Evolutionary conservation across 1,140 invertebrate genomes (phyloP), one percentile per base, ranked within the genome.

Genomic region (Pygmarrhopalites habei): DNA sequence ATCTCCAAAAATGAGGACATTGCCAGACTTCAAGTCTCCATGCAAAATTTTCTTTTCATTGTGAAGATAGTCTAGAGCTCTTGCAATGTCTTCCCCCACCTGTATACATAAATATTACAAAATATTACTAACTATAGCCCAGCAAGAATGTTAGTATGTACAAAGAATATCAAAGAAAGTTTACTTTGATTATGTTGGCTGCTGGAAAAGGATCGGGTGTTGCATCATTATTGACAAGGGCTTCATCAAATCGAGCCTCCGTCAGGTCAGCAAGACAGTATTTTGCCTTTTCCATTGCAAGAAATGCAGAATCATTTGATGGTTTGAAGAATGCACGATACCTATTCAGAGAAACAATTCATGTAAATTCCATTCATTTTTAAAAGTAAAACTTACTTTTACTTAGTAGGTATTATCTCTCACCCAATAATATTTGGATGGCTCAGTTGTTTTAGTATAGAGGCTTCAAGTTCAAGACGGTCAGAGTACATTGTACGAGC

Each of bases 361-460:
- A n/a, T n/a, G n/a, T n/a, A n/a, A n/a, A n/a, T n/a, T n/a, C n/a
- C n/a, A n/a, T n/a, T n/a, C n/a, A n/a, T n/a, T n/a, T n/a, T n/a
- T n/a, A n/a, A n/a, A n/a, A n/a, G n/a, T n/a, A n/a, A n/a, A n/a
- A n/a, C n/a, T n/a, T n/a, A n/a, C n/a, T n/a, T n/a, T n/a, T n/a
- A n/a, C n/a, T n/a, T n/a, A n/a, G n/a, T n/a, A n/a, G n/a, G n/a
- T n/a, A n/a, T n/a, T n/a, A n/a, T n/a, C n/a, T n/a, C n/a, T n/a
- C n/a, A n/a, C 0, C 88, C 89, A 2, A 92, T 83, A 51, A 92
- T 88, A 71, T 92, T 90, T 1, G 87, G 87, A 78, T 92, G 90
- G 26, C 83, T 82, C 41, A 92, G 78, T 58, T 81, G 79, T 60
- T 82, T 81, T 21, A 87, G 74, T 57, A 88, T 75, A 19, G 84